Evolutionary conservation across 2,113 vertebrate species (phyloP).

Genomic region (Etheostoma spectabile): DNA sequence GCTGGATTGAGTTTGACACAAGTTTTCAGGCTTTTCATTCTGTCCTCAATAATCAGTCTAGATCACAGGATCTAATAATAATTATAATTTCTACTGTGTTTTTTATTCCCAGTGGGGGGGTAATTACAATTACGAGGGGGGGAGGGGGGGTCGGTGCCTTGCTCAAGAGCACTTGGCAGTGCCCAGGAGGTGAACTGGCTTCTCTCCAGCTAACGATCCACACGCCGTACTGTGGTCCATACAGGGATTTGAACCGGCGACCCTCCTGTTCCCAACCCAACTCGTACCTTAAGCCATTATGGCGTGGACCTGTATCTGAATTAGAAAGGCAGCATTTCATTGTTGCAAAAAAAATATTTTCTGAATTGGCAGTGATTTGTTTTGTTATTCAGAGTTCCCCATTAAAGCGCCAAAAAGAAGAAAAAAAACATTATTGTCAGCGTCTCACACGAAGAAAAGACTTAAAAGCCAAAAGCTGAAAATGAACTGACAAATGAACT

Average conservation of each 20-base stretch:
- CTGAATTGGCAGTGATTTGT: background rate
- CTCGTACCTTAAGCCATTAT: background rate
- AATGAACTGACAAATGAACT: conserved; percentile 1
- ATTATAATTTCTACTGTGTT: too few relatives aligned
- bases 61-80: too few relatives aligned
- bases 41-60: conserved; percentile 3
- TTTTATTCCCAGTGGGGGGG: too few relatives aligned
- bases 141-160: too few relatives aligned
- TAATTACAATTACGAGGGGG: too few relatives aligned
- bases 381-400: background rate
- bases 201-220: too few relatives aligned
- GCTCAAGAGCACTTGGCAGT: too few relatives aligned
- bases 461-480: background rate
- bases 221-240: too few relatives aligned
- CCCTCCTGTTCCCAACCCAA: too few relatives aligned
- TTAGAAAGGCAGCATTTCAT: background rate
- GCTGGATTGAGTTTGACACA: background rate
- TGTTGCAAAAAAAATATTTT: background rate
- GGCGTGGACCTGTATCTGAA: background rate
- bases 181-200: too few relatives aligned
- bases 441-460: background rate
- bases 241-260: too few relatives aligned
- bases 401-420: background rate
- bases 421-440: background rate
- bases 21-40: conserved; percentile 21